These are phyloP conservation scores for Serrognathus titanus DNA, from an alignment of 2,888 invertebrate species.

Conservation along the genomic window DNA sequence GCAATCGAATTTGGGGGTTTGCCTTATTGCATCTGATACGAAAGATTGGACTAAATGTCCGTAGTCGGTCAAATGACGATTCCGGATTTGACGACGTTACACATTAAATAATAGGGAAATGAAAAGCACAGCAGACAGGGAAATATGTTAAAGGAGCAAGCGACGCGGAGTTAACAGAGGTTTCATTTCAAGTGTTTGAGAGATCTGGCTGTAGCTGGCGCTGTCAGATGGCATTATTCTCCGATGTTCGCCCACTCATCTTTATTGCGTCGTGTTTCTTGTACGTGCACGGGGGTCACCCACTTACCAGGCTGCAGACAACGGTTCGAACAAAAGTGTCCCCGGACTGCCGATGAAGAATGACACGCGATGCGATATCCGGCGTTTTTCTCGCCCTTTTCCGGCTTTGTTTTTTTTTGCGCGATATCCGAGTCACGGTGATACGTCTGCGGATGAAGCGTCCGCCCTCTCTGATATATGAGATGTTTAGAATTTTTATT, in stretches of 20 bases:
- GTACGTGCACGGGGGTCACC: slow-evolving; percentile 35
- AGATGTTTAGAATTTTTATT: slow-evolving; percentile 2
- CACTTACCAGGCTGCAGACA: slow-evolving; percentile 8
- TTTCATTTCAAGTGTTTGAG: slow-evolving; percentile 22
- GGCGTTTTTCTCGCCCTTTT: slow-evolving; percentile 22
- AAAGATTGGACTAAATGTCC: slow-evolving; percentile 26
- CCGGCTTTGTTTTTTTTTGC: not conserved
- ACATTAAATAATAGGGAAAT: too few relatives aligned
- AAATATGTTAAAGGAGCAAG: too few relatives aligned
- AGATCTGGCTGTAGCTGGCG: slow-evolving; percentile 27
- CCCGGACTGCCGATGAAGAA: slow-evolving; percentile 33
- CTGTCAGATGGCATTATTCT: slow-evolving; percentile 30
- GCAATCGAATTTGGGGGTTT: slow-evolving; percentile 41
- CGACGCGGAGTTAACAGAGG: slow-evolving; percentile 9
- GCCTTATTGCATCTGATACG: slow-evolving; percentile 41
- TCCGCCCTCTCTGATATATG: not conserved
- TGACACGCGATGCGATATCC: slow-evolving; percentile 30
- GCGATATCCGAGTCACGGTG: not conserved
- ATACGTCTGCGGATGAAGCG: slow-evolving; percentile 1
- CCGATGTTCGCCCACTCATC: slow-evolving; percentile 34
- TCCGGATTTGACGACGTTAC: slow-evolving; percentile 9
- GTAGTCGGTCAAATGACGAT: slow-evolving; percentile 19
- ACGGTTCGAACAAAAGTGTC: slow-evolving; percentile 30
- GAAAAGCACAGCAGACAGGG: too few relatives aligned
- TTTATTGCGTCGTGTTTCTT: slow-evolving; percentile 43